Conservation (phyloP, 2,888 invertebrate genomes). For the Xanthostigma xanthostigma region DNA sequence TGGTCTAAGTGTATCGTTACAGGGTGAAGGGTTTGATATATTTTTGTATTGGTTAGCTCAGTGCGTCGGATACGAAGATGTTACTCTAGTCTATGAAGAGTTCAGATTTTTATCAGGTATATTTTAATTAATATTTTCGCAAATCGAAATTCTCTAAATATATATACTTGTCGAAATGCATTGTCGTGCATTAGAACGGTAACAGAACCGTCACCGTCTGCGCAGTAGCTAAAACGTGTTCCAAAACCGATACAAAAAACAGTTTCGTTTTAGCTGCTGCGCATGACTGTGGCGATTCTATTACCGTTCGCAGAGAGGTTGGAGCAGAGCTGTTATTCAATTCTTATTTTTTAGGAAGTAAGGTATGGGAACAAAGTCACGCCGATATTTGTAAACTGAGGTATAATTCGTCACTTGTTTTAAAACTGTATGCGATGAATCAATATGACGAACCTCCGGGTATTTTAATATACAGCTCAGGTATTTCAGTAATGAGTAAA, state of each 20-base stretch:
- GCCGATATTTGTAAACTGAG: constrained; percentile 52
- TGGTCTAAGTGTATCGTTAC: constrained; percentile 39
- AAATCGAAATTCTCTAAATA: no score
- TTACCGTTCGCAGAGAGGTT: no score
- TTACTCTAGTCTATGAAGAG: constrained; percentile 29
- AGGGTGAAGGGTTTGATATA: constrained; percentile 54
- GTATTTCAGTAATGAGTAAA: constrained; percentile 26
- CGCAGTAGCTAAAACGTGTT: no score
- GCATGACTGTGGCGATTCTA: no score
- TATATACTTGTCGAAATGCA: no score
- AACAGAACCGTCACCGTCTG: no score
- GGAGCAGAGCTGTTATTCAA: neutral
- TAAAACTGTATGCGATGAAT: constrained; percentile 49
- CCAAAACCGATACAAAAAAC: no score
- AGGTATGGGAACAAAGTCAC: constrained; percentile 7
- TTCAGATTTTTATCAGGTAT: constrained; percentile 15
- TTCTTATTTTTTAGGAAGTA: constrained; percentile 9
- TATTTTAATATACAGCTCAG: constrained; percentile 52
- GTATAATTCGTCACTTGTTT: constrained; percentile 51
- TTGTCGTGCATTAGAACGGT: neutral
- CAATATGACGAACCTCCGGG: constrained; percentile 57
- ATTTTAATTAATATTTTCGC: constrained; percentile 9
- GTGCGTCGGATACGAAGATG: constrained; percentile 36
- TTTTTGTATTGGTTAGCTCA: constrained; percentile 66
- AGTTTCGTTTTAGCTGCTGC: no score